Evolutionary conservation across 2,888 invertebrate species (phyloP).

Genomic region (Pseudococcus jackbeardsleyi): DNA sequence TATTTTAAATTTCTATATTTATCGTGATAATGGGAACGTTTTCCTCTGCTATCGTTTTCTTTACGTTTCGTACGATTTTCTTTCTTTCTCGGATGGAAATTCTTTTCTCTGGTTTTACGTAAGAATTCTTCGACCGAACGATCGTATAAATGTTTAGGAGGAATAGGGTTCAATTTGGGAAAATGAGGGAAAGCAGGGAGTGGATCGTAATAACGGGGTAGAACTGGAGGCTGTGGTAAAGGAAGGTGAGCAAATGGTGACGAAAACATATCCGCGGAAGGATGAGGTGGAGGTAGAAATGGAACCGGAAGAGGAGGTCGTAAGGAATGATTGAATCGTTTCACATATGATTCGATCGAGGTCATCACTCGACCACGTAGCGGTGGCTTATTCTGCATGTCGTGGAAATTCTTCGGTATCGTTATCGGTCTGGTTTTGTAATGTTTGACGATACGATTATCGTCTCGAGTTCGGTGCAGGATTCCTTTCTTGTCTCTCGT

Average conservation of each 20-base stretch:
- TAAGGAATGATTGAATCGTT: constrained; percentile 42
- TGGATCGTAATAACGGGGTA: constrained; percentile 61
- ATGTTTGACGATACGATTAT: constrained; percentile 49
- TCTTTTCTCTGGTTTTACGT: constrained; percentile 59
- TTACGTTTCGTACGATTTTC: constrained; percentile 49
- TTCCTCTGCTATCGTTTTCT: constrained; percentile 53
- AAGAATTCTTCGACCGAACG: constrained; percentile 60
- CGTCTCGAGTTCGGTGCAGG: constrained; percentile 57
- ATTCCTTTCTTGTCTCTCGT: not conserved
- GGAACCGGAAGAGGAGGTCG: constrained; percentile 52
- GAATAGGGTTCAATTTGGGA: constrained; percentile 45
- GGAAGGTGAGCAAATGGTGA: constrained; percentile 56
- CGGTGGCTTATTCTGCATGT: constrained; percentile 42
- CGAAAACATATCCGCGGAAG: constrained; percentile 47
- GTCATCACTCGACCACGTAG: constrained; percentile 56
- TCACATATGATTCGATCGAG: constrained; percentile 60
- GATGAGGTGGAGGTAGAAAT: constrained; percentile 50
- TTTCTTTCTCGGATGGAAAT: constrained; percentile 39
- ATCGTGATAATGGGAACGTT: constrained; percentile 53
- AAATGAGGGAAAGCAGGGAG: constrained; percentile 50
- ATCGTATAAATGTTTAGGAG: constrained; percentile 55
- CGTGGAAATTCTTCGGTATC: not conserved
- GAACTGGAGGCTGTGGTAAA: constrained; percentile 50
- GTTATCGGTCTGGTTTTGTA: constrained; percentile 42
- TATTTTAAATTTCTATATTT: constrained; percentile 44